Conservation (phyloP, 2,888 invertebrate species). For the Caenorhabditis sinica region DNA sequence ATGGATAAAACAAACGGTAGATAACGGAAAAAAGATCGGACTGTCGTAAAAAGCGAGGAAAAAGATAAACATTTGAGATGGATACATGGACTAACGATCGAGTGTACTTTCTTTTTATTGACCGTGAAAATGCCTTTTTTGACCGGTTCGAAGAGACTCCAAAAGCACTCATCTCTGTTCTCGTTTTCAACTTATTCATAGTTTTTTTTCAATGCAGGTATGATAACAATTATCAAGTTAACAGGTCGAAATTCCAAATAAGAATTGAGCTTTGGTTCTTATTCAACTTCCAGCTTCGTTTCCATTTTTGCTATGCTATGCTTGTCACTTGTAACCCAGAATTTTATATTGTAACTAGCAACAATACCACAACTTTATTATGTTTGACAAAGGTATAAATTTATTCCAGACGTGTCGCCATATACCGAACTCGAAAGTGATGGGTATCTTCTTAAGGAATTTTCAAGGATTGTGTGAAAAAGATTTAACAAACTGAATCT, state of each 20-base stretch:
- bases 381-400: conserved; percentile 49
- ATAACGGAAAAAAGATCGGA: conserved; percentile 45
- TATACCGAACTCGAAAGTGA: conserved; percentile 52
- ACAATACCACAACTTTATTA: conserved; percentile 58
- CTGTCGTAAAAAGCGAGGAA: conserved; percentile 40
- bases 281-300: no score
- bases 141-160: background rate
- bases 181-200: no score
- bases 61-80: conserved; percentile 47
- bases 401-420: conserved; percentile 62
- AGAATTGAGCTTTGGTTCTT: no score
- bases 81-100: conserved; percentile 18
- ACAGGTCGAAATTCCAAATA: no score
- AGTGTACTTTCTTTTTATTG: conserved; percentile 20
- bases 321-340: background rate
- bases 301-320: no score
- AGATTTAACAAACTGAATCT: background rate
- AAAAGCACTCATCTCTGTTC: background rate
- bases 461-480: background rate
- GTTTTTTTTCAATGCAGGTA: no score
- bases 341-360: conserved; percentile 6
- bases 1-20: conserved; percentile 25
- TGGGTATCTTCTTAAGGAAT: conserved; percentile 11
- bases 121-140: conserved; percentile 12
- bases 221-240: no score